Conservation (phyloP, 2,113 vertebrate genomes). For the Stercorarius parasiticus region DNA sequence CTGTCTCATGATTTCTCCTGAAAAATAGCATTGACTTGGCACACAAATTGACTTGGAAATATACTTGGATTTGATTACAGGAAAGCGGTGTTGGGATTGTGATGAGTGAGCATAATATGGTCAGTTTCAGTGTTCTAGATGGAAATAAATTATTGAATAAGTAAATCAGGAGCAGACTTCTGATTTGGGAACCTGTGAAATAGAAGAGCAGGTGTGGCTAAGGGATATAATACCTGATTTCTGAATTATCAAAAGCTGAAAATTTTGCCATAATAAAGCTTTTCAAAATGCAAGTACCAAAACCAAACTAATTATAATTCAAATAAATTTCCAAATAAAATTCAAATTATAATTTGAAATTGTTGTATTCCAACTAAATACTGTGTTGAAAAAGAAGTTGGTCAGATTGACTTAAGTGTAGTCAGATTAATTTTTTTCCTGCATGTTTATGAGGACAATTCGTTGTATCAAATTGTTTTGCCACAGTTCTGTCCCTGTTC, state of each 20-base stretch:
- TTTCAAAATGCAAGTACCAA: not conserved
- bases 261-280: not conserved
- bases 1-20: not conserved
- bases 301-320: not conserved
- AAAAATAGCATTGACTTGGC: not conserved
- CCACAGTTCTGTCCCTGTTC: not conserved
- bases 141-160: not conserved
- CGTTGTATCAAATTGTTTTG: not conserved
- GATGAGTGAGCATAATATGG: not conserved
- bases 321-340: too few relatives aligned
- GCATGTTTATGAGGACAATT: not conserved
- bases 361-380: not conserved
- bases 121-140: not conserved
- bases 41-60: not conserved
- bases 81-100: not conserved
- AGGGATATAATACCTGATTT: not conserved
- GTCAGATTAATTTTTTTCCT: not conserved
- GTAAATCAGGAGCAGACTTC: not conserved
- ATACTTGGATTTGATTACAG: not conserved
- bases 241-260: not conserved
- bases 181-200: not conserved
- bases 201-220: not conserved
- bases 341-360: not conserved
- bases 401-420: not conserved
- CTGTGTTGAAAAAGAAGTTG: not conserved